Base-by-base conservation (phyloP, 53 echinoderm and acorn worm species). In the Pentamera pediparva region DNA sequence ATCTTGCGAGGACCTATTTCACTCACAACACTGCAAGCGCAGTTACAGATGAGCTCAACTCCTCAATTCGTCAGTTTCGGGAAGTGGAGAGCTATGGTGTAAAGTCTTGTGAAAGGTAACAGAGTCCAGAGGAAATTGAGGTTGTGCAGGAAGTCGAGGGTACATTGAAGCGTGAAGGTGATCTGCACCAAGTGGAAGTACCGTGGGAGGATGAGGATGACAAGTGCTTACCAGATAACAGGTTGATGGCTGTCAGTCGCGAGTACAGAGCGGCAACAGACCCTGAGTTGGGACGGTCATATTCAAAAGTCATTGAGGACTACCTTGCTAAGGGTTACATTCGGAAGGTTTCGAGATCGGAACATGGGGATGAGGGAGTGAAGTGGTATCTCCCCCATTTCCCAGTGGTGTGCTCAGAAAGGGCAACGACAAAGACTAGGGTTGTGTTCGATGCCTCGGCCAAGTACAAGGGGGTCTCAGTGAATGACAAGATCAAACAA, bases 381-480 rank as follows among this genome's bases (percentile, higher is more conserved):
- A 25, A 28, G 37, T 38, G 38, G 34, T 64, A 20, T 25, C 61
- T 61, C 32, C 21, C 32, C 39, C 3, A 70, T 27, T 47, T 70
- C 29, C 50, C 50, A 13, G 70, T 70, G 1, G 70, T 70, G 4
- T 19, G 18, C 9, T 21, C 70, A 49, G 29, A 70, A 48, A 70
- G 30, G 25, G 50, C 31, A 50, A 70, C 70, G 2, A 70, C 70
- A 19, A 70, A 70, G 31, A 50, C 51, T 5, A 30, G 70, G 2
- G 15, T 48, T 18, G 70, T 70, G n/a, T 70, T 31, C 33, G 50
- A 70, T 32, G 70, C 50, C 3, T 70, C 70, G 15, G 70, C 22
- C 2, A 70, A 70, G 17, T 70, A 32, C 10, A 70, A 31, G 13
- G 49, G 51, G 11, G 32, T 48, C 15, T 70, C 70, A 27, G 11